A percentile compares a stretch with the other conserved stretches of the same genome.
These are phyloP conservation scores for Sebastes trivittatus DNA, from an alignment of 2,797 vertebrate genomes.

Conservation along the genomic window DNA sequence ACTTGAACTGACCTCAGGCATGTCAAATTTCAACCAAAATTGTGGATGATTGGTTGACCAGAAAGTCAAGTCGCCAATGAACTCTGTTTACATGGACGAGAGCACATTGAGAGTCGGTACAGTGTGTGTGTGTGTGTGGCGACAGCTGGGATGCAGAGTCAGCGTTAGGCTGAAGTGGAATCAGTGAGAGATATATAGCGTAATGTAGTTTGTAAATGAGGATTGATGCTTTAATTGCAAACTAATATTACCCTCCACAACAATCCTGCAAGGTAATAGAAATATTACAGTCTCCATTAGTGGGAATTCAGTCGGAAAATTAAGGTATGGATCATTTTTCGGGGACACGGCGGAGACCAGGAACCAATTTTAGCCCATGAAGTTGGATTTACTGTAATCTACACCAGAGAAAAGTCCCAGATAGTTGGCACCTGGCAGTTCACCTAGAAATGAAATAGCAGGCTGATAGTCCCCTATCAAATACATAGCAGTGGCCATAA, in stretches of 20 bases:
- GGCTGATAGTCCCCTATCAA: constrained; percentile 9
- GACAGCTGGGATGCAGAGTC: not conserved
- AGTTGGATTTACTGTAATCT: constrained; percentile 7
- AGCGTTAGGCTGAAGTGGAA: not conserved
- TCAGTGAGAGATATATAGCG: not conserved
- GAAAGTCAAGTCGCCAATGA: not conserved
- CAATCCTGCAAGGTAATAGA: constrained; percentile 24
- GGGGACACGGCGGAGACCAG: not conserved
- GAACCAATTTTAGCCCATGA: constrained; percentile 20
- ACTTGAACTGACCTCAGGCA: not conserved
- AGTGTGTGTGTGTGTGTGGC: not conserved
- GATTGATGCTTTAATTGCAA: constrained; percentile 53
- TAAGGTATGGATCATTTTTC: constrained; percentile 21
- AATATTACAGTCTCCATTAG: constrained; percentile 41
- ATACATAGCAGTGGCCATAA: constrained; percentile 17
- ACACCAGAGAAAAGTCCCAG: not conserved
- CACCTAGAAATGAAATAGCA: constrained; percentile 1
- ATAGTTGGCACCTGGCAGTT: not conserved
- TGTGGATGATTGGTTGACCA: not conserved
- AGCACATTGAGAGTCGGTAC: not conserved
- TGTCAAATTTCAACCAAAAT: not conserved
- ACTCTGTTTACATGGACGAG: not conserved
- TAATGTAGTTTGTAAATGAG: constrained; percentile 28
- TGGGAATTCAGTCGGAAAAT: constrained; percentile 53
- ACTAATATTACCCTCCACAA: constrained; percentile 35